Evolutionary conservation across 2,113 vertebrate species (phyloP), one percentile per base, ranked within the genome.

Genomic region (Grantiella picta): DNA sequence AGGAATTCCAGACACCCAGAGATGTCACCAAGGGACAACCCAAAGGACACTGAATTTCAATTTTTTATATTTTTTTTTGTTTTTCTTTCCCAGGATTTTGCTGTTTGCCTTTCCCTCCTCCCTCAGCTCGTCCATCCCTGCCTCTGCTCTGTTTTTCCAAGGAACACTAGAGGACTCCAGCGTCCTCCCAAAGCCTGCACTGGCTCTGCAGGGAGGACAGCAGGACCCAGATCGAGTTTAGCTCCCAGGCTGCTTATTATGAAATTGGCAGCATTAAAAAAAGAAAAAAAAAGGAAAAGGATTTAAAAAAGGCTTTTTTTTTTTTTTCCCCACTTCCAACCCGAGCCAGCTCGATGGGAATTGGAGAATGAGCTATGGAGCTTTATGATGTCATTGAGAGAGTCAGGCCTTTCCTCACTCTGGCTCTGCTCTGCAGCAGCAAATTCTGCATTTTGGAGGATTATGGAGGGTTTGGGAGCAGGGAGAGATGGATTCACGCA

Each of bases 31-130:
- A 28, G 66, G 31, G 9, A 38, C 19, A 10, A 8, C 8, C 3
- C 36, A 21, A 29, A 16, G 27, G 28, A 44, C 3, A 6, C 2
- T 0, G 9, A 24, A 11, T 56, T 81, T 12, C 5, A 2, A 2
- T 14, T 15, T 47, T 45, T 3, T 1, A 2, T 1, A 5, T 2
- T 8, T 4, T 35, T 27, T 24, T 35, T 23, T 29, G 11, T 1
- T 22, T 54, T 63, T 45, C 33, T 10, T 17, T 15, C 20, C 35
- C 17, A 0, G 3, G 10, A 2, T 65, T 71, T 27, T 49, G 12
- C 47, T 33, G 33, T 21, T 27, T 20, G 24, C 47, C 3, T 10
- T 15, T 38, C 22, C 80, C 17, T 35, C 35, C 47, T 33, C 16
- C 38, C 38, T 38, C 38, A 38, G 15, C 68, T 57, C 66, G 5